Percentiles rank a stretch among this genome's conserved stretches.
Conservation (phyloP, 1,140 invertebrate species). For the Drosophila pruinosa region DNA sequence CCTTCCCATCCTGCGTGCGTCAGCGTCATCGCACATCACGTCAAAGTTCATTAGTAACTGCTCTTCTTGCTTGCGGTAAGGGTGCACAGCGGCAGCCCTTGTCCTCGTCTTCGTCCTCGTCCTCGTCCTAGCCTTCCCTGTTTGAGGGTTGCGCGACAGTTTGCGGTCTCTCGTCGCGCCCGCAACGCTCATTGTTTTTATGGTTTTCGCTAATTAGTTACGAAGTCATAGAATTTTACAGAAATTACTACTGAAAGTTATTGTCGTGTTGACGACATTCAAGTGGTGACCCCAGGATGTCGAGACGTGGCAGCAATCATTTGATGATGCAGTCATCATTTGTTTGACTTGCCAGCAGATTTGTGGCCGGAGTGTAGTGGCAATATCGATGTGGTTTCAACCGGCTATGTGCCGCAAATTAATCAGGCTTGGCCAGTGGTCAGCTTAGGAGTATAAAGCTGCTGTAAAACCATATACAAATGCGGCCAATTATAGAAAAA, state of each 20-base stretch:
- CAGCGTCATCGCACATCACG: conserved; percentile 65
- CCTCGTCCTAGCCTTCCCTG: background rate
- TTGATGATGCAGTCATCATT: conserved; percentile 55
- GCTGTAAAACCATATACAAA: background rate
- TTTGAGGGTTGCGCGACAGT: conserved; percentile 30
- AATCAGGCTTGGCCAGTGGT: conserved; percentile 33
- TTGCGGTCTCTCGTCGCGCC: conserved; percentile 43
- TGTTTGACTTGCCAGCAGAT: background rate
- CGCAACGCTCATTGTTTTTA: conserved; percentile 76
- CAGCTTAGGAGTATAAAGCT: background rate
- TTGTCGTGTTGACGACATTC: conserved; percentile 50
- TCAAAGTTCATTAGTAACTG: conserved; percentile 74
- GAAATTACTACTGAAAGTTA: conserved; percentile 67
- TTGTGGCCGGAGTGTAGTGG: background rate
- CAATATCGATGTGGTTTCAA: background rate
- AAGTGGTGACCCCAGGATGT: background rate
- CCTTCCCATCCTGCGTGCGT: conserved; percentile 27
- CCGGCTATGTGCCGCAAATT: conserved; percentile 29
- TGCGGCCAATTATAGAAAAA: conserved; percentile 53
- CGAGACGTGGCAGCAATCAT: background rate
- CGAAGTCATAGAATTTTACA: conserved; percentile 81
- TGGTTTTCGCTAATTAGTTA: conserved; percentile 82
- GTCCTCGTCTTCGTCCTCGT: background rate
- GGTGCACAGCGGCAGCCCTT: conserved; percentile 1
- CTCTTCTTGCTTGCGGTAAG: conserved; percentile 26